Percentiles rank a stretch among this genome's conserved stretches.
Conservation (phyloP, 2,797 vertebrate species). For the Sebastolobus altivelis region DNA sequence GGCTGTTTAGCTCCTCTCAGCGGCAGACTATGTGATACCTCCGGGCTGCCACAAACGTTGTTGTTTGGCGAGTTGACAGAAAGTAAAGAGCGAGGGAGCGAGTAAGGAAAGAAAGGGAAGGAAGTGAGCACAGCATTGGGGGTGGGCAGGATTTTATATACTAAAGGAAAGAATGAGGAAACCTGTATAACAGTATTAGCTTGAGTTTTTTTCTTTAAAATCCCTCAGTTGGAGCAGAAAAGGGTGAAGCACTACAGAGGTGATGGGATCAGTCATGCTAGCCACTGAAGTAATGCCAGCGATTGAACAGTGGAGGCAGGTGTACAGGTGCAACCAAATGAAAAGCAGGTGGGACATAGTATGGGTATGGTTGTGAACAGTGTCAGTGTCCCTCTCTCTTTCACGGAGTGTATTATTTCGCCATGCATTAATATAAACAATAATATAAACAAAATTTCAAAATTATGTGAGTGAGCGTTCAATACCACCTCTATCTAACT, state of each 20-base stretch:
- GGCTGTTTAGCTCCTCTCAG: neutral
- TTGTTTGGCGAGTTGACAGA: slow-evolving; percentile 36
- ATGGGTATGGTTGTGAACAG: neutral
- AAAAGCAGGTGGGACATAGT: slow-evolving; percentile 5
- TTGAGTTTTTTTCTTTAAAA: neutral
- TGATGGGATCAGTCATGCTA: slow-evolving; percentile 49
- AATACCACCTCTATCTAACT: neutral
- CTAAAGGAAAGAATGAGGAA: neutral
- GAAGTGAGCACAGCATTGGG: slow-evolving; percentile 7
- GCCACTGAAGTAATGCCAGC: slow-evolving; percentile 37
- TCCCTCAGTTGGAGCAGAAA: slow-evolving; percentile 38
- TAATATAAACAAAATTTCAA: neutral
- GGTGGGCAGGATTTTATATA: neutral
- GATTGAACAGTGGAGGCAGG: slow-evolving; percentile 14
- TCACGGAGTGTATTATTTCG: neutral
- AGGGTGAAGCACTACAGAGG: slow-evolving; percentile 14
- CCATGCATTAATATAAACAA: neutral
- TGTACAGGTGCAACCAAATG: neutral
- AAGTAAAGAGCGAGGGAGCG: neutral
- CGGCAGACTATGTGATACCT: slow-evolving; percentile 1
- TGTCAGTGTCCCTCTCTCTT: neutral
- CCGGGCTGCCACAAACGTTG: slow-evolving; percentile 24
- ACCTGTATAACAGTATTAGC: neutral
- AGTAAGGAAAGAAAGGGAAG: neutral
- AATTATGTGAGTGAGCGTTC: neutral